Conservation (phyloP, 2,113 vertebrate species). For the Anser brachyrhynchus region DNA sequence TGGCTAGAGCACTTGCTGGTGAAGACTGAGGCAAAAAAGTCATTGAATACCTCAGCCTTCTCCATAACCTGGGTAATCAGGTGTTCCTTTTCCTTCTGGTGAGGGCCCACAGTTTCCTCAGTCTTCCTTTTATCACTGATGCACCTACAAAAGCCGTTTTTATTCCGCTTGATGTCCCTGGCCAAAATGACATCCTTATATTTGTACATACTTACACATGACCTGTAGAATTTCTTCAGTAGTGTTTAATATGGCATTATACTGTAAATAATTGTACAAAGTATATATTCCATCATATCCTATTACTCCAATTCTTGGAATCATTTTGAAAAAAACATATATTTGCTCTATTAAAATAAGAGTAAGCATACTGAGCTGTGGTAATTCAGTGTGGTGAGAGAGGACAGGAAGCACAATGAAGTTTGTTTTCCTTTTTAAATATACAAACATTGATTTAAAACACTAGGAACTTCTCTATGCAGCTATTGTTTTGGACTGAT, state of each 20-base stretch:
- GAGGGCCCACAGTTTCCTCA: too few species aligned
- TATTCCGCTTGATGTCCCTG: too few species aligned
- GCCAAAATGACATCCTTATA: neutral
- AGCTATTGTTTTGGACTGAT: neutral
- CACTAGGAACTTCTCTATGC: neutral
- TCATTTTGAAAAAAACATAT: neutral
- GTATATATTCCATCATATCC: neutral
- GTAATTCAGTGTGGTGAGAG: neutral
- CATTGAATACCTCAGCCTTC: too few species aligned
- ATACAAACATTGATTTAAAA: slow-evolving; percentile 25
- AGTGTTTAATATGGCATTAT: neutral
- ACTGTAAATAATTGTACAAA: neutral
- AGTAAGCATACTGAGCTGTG: neutral
- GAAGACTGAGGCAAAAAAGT: too few species aligned
- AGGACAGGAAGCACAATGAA: neutral
- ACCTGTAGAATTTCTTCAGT: neutral
- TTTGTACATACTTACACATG: neutral
- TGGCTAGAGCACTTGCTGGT: too few species aligned
- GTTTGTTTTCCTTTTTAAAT: slow-evolving; percentile 32
- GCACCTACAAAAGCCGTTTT: too few species aligned
- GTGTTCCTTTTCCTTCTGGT: too few species aligned
- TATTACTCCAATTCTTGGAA: neutral
- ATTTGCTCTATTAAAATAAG: neutral
- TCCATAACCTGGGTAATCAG: too few species aligned
- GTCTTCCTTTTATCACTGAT: too few species aligned